Conservation (phyloP, 2,888 invertebrate genomes). For the Callyntrura sp. region DNA sequence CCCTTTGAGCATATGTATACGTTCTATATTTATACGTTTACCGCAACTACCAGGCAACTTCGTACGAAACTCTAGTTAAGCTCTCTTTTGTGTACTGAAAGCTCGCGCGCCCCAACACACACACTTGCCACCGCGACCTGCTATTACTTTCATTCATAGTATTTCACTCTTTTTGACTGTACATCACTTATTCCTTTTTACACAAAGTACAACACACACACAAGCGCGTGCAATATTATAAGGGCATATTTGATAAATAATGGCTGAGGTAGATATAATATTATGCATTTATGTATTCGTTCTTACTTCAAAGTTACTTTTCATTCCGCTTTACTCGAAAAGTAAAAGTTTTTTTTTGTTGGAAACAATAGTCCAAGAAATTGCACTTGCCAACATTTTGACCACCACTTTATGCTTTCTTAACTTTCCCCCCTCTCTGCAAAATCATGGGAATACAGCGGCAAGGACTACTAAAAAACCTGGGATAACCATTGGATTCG, state of each 20-base stretch:
- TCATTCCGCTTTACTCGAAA: slow-evolving; percentile 45
- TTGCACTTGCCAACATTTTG: slow-evolving; percentile 56
- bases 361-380: slow-evolving; percentile 36
- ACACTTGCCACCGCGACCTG: slow-evolving; percentile 4
- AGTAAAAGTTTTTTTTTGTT: slow-evolving; percentile 63
- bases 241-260: slow-evolving; percentile 16
- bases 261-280: not conserved
- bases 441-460: slow-evolving; percentile 64
- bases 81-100: not conserved
- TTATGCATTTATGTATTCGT: not conserved
- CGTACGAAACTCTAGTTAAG: too few species aligned
- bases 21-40: not conserved
- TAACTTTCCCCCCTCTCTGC: slow-evolving; percentile 49
- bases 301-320: slow-evolving; percentile 46
- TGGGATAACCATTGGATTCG: not conserved
- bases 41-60: not conserved
- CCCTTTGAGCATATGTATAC: slow-evolving; percentile 1
- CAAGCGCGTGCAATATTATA: slow-evolving; percentile 6
- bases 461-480: not conserved
- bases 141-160: slow-evolving; percentile 42
- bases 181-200: slow-evolving; percentile 1
- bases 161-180: not conserved
- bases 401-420: slow-evolving; percentile 67
- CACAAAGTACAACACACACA: not conserved
- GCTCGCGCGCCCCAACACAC: not conserved